Evolutionary conservation across 2,113 vertebrate species (phyloP), one percentile per base, ranked within the genome.

Genomic region (Onychostruthus taczanowskii): DNA sequence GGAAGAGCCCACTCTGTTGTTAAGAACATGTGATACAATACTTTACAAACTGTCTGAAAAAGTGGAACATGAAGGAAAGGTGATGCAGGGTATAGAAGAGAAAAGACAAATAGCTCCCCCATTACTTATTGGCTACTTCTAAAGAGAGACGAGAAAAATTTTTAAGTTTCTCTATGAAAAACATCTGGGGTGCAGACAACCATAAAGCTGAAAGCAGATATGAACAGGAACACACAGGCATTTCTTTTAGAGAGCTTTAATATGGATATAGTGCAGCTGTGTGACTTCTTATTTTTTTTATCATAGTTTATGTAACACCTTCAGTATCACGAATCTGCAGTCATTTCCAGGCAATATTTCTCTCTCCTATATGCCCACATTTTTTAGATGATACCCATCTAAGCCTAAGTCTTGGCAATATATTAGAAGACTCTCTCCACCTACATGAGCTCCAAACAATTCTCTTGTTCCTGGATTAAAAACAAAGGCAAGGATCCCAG

Each of bases 211-310:
- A 90, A 87, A 67, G 67, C 59, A 93, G 37, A 77, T 84, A 83
- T 5, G 2, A 73, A 52, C 1, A 2, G 68, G 41, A 93, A 86
- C 35, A 69, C 39, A 50, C 11, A 91, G 35, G 30, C 93, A 91
- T 88, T 94, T 87, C 46, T 76, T 88, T 83, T 69, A 83, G 74
- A 79, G 88, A 94, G 68, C 18, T 94, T 86, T 72, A 86, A 43
- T 68, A 75, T 6, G 31, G 79, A 93, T 86, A 53, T 43, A 89
- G 18, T 70, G 67, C 90, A 93, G 93, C 83, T 96, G 82, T 63
- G 33, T 64, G 43, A 50, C 20, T 26, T 39, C 16, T 69, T 39
- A 37, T 37, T 44, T 55, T 44, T 44, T 72, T 62, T 11, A 83
- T 31, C 24, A 4, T 31, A 44, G 31, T 63, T 95, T 92, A 58